Evolutionary conservation across 1,140 invertebrate species (phyloP), one percentile per base, ranked within the genome.

Genomic region (Trichonephila clavipes): DNA sequence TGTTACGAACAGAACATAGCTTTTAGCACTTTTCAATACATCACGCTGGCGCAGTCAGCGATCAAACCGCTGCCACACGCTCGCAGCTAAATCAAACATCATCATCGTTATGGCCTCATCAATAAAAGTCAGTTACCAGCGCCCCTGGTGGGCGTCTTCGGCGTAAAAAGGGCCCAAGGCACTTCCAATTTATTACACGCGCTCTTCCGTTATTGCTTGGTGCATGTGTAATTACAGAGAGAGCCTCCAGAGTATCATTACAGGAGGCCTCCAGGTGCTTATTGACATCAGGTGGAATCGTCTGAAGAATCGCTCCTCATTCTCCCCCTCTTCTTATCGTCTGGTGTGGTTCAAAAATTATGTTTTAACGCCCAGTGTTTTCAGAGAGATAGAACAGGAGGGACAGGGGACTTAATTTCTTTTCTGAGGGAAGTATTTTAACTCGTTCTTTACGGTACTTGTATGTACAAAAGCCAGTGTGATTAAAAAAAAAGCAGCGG

Each of bases 81-180:
- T 58, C 14, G 44, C 21, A 85, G 82, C 82, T 24, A 85, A 85
- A 85, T 85, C 82, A 85, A 85, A 85, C 82, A 85, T 58, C 82
- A 85, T 85, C 82, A 85, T 85, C 82, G 82, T 85, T 85, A 85
- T 85, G 82, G 28, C 21, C 44, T 85, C 82, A 85, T 85, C 82
- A 59, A 85, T 85, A 85, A 85, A 85, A 85, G 82, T 85, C 82
- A 58, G 82, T 85, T 59, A 58, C 44, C 58, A 58, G 82, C 82
- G 82, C 82, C 82, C 51, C 44, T 59, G 44, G 82, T 85, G 24
- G 66, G 24, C 34, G 8, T 44, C 34, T n/a, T 44, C 5, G 34
- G 82, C 44, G 44, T 58, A 58, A 85, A 58, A 83, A 16, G 28
- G 44, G 6, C 82, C 82, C 82, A 28, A 59, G 82, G 82, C 82